These are phyloP conservation scores for Protonemura montana DNA, from an alignment of 2,888 invertebrate species.

Conservation along the genomic window DNA sequence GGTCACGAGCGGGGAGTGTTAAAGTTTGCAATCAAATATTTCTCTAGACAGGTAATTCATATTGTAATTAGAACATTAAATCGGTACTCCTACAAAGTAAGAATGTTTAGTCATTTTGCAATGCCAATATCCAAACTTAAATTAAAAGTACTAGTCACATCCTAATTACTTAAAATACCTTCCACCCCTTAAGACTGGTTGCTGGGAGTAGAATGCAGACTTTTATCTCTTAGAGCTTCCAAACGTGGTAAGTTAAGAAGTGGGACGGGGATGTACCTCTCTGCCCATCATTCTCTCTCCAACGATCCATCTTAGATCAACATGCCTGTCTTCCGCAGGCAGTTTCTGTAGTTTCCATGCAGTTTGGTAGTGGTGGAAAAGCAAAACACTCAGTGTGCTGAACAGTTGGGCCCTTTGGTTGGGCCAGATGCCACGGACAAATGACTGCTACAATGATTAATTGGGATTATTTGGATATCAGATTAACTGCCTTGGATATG, in stretches of 20 bases:
- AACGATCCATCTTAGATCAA: slow-evolving; percentile 73
- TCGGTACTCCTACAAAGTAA: neutral
- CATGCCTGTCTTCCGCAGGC: slow-evolving; percentile 75
- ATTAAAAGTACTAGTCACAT: neutral
- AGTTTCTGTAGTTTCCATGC: slow-evolving; percentile 79
- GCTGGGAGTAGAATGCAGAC: neutral
- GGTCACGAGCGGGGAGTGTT: neutral
- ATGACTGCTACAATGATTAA: slow-evolving; percentile 63
- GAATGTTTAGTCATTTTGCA: neutral
- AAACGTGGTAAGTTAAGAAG: neutral
- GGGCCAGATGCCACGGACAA: slow-evolving; percentile 63
- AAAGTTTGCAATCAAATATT: neutral
- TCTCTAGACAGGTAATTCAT: neutral
- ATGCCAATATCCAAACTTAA: neutral
- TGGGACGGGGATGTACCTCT: slow-evolving; percentile 55
- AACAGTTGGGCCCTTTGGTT: slow-evolving; percentile 55
- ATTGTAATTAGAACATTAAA: neutral
- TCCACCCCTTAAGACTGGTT: neutral
- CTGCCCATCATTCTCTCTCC: slow-evolving; percentile 72
- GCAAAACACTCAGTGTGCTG: slow-evolving; percentile 69
- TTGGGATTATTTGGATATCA: neutral
- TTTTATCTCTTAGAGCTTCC: neutral
- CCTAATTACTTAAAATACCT: too few relatives aligned
- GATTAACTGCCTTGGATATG: too few relatives aligned
- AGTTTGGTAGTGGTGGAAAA: slow-evolving; percentile 78